Evolutionary conservation across 2,888 invertebrate genomes (phyloP), one percentile per base, ranked within the genome.

Genomic region (Mechanitis mazaeus): DNA sequence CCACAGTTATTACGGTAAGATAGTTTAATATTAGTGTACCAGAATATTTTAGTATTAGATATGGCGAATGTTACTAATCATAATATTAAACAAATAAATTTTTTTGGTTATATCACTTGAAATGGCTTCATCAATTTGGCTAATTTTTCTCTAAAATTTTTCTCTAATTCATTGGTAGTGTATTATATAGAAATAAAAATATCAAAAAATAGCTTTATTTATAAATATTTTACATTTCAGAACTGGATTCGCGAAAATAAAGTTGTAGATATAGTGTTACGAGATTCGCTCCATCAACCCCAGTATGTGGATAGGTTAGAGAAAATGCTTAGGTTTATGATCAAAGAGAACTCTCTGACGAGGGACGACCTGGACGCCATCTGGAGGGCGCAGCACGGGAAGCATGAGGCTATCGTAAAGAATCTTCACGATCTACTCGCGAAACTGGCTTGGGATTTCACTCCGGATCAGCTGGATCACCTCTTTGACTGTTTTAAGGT

Each of bases 391-490:
- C 98, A 98, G 88, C 96, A 96, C 64, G 98, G 98, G 20, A 98
- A 98, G 86, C 98, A 98, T 83, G 98, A 98, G 84, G 98, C 98
- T 7, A 99, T 99, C 73, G 98, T 98, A 7, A 98, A 97, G 85
- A 99, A 99, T 81, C 95, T 99, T 53, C 98, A 99, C 80, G 98
- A 98, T 81, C 89, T 99, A 69, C 85, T 99, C 64, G 98, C 98
- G 9, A 98, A 98, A 85, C 91, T 99, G 58, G 98, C 99, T 0
- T 98, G 98, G 98, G 98, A 98, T 83, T 98, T 99, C 83, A 96
- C 97, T 68, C 97, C 98, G 1, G 98, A 98, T 81, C 98, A 99
- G 82, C 91, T 99, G 57, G 98, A 98, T 81, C 98, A 98, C 87
- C 92, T 99, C 45, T 98, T 99, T 87, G 97, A 97, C 77, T 98